Conservation (phyloP, 37 sponge, comb jelly and placozoan genomes). For the Haliclona indistincta region DNA sequence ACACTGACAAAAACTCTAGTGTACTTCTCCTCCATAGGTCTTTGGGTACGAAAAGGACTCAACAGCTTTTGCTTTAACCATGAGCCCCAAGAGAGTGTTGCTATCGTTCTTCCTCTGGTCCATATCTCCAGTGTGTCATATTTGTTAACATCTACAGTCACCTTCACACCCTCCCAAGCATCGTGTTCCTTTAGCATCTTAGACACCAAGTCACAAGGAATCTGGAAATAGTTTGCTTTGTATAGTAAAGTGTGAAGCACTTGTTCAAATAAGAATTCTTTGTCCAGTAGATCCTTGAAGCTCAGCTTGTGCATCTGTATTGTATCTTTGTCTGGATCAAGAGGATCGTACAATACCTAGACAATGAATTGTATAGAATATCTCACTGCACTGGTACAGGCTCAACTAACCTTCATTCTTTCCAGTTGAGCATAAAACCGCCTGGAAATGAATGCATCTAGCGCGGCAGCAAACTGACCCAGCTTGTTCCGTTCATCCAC, state of each 20-base stretch:
- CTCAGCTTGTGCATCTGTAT: conserved; percentile 39
- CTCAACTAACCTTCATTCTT: conserved; percentile 70
- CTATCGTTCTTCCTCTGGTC: conserved; percentile 54
- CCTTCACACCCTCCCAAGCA: conserved; percentile 55
- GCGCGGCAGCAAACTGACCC: conserved; percentile 66
- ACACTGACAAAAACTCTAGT: conserved; percentile 81
- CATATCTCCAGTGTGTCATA: conserved; percentile 72
- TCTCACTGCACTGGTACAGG: background rate
- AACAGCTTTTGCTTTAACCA: background rate
- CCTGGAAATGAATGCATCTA: conserved; percentile 69
- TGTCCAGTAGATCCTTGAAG: conserved; percentile 69
- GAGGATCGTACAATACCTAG: conserved; percentile 73
- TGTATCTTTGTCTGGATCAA: conserved; percentile 97
- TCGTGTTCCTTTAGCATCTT: conserved; percentile 54
- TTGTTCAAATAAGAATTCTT: conserved; percentile 78
- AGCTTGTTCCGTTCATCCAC: conserved; percentile 47
- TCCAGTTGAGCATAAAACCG: conserved; percentile 62
- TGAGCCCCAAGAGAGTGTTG: background rate
- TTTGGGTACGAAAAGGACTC: background rate
- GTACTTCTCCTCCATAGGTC: conserved; percentile 15
- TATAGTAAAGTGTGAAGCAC: conserved; percentile 56
- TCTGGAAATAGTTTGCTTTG: conserved; percentile 75
- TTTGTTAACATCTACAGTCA: conserved; percentile 54
- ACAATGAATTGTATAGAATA: background rate
- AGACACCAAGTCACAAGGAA: conserved; percentile 43